Conservation (phyloP, 2,797 vertebrate genomes). For the Agapornis canus region DNA sequence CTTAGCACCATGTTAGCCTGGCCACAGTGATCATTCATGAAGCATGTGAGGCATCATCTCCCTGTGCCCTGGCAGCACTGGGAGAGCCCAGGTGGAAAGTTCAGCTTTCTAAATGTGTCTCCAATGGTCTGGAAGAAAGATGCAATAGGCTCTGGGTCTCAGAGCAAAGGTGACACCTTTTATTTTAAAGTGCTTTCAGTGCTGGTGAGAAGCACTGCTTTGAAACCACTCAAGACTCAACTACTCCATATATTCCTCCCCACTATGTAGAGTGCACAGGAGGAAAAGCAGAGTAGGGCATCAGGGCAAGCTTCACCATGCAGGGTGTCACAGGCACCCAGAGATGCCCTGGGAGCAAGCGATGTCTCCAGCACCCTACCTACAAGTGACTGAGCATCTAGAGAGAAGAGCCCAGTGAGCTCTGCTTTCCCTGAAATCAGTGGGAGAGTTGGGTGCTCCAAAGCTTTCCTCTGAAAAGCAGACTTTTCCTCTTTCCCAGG, state of each 20-base stretch:
- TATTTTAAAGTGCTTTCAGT: not conserved
- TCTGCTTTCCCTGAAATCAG: not conserved
- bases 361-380: not conserved
- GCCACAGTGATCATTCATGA: not conserved
- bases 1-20: not conserved
- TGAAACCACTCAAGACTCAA: not conserved
- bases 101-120: not conserved
- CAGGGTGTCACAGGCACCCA: not conserved
- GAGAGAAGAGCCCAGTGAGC: not conserved
- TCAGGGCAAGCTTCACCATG: not conserved
- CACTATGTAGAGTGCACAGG: not conserved
- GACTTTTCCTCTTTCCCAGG: not conserved
- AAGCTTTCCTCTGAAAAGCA: not conserved
- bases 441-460: not conserved
- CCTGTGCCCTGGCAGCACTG: fast-evolving
- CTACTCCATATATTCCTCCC: not conserved
- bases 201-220: not conserved
- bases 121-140: not conserved
- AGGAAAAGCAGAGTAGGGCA: not conserved
- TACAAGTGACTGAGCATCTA: not conserved
- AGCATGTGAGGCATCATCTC: not conserved
- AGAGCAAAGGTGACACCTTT: not conserved
- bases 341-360: fast-evolving
- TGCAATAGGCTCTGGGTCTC: not conserved
- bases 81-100: not conserved